These are phyloP conservation scores for Catamblyrhynchus diadema DNA, from an alignment of 2,797 vertebrate genomes.

Conservation along the genomic window DNA sequence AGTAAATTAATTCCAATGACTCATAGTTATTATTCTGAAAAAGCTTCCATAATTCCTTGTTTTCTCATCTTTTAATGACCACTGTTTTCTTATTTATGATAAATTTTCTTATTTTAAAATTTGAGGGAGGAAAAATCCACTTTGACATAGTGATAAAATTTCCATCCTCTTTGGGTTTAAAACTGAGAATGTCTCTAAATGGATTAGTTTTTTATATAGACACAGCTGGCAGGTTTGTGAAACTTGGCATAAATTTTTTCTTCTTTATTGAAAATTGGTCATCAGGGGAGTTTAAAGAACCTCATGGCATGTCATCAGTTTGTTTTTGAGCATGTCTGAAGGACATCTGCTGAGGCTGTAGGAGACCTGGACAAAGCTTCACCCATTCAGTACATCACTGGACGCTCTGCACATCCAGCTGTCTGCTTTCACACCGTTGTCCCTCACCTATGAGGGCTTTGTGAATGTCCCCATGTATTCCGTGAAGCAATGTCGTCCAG, in stretches of 20 bases:
- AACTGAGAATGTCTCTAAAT: neutral
- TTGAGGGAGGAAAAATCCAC: neutral
- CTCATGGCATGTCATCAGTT: neutral
- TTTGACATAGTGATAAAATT: neutral
- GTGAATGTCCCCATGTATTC: neutral
- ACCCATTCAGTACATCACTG: neutral
- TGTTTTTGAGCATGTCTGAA: neutral
- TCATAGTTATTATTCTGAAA: neutral
- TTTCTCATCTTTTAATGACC: neutral
- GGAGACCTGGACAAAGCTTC: neutral
- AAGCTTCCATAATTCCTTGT: neutral
- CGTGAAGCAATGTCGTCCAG: rapidly evolving
- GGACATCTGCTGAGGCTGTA: neutral
- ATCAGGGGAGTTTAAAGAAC: neutral
- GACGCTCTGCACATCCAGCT: neutral
- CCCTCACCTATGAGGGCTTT: neutral
- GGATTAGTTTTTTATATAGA: neutral
- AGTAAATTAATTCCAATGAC: neutral
- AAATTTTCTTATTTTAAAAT: neutral
- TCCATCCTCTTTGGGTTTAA: neutral
- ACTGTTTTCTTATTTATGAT: neutral
- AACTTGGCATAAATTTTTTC: neutral
- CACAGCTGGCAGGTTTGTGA: neutral
- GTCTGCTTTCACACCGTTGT: neutral
- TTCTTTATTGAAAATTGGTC: neutral